Percentiles rank a stretch among this genome's conserved stretches.
These are phyloP conservation scores for Macropus fuliginosus DNA, from an alignment of 2,797 vertebrate genomes.

Conservation along the genomic window DNA sequence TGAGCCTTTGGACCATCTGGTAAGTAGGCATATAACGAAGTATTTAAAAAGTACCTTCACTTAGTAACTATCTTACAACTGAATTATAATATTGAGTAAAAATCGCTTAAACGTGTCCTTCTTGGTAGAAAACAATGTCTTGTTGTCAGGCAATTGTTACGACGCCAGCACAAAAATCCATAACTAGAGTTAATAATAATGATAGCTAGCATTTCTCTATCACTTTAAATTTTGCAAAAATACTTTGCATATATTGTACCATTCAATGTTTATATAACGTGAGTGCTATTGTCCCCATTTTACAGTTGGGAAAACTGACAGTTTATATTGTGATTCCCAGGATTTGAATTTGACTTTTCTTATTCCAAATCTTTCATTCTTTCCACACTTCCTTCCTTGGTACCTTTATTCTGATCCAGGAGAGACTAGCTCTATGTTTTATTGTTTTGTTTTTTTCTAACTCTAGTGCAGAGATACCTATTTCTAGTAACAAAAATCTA, in stretches of 20 bases:
- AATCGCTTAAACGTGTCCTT: no score
- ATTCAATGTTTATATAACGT: not conserved
- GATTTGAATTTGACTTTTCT: not conserved
- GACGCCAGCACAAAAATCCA: constrained; percentile 55
- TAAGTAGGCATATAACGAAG: not conserved
- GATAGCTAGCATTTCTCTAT: not conserved
- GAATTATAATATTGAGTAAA: no score
- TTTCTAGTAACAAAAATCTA: not conserved
- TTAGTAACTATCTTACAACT: not conserved
- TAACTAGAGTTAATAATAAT: constrained; percentile 43
- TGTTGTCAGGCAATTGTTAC: constrained; percentile 42
- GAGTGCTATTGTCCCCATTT: not conserved
- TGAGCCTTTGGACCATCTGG: not conserved
- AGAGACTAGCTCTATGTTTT: not conserved
- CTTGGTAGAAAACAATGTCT: not conserved
- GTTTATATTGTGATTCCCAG: not conserved
- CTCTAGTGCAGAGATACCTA: not conserved
- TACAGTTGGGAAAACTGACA: not conserved
- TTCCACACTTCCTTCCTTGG: not conserved
- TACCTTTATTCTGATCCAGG: not conserved
- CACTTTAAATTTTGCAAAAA: not conserved
- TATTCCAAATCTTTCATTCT: not conserved
- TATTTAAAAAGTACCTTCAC: not conserved
- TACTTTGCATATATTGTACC: no score
- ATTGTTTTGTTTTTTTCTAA: not conserved